phyloP scores from a whole-genome alignment of 1,140 invertebrate genomes.

The Agrypnia vestita region DNA sequence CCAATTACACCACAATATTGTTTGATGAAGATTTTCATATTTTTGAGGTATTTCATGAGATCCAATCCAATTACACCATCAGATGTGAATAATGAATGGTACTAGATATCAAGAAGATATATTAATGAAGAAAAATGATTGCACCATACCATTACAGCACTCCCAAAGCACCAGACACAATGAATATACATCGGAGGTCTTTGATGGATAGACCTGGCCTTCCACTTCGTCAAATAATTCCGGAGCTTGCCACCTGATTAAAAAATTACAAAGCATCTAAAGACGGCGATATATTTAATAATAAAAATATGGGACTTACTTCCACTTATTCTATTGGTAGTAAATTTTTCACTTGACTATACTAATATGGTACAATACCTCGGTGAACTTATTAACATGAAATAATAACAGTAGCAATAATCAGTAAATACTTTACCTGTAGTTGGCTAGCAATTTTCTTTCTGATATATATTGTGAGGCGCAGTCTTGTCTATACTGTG shows the following conservation, averaged over 20 bases:
- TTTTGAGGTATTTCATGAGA: neutral
- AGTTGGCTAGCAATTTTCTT: constrained; percentile 25
- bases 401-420: neutral
- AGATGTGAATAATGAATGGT: neutral
- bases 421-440: constrained; percentile 3
- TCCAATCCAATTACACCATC: neutral
- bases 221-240: constrained; percentile 66
- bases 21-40: too few relatives aligned
- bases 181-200: constrained; percentile 68
- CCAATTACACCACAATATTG: too few relatives aligned
- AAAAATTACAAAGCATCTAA: neutral
- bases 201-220: constrained; percentile 65
- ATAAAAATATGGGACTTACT: too few relatives aligned
- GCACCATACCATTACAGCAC: constrained; percentile 66
- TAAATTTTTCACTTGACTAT: too few relatives aligned
- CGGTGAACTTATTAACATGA: too few relatives aligned
- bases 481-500: constrained; percentile 25
- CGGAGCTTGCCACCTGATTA: constrained; percentile 67
- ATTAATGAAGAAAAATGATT: constrained; percentile 24
- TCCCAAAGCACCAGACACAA: constrained; percentile 68
- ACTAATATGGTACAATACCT: too few relatives aligned
- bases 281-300: neutral
- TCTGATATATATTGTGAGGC: constrained; percentile 13
- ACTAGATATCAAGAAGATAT: constrained; percentile 28
- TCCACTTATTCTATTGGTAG: too few relatives aligned